Evolutionary conservation across 1,140 invertebrate species (phyloP), one percentile per base, ranked within the genome.

Genomic region (Eriosoma lanigerum): DNA sequence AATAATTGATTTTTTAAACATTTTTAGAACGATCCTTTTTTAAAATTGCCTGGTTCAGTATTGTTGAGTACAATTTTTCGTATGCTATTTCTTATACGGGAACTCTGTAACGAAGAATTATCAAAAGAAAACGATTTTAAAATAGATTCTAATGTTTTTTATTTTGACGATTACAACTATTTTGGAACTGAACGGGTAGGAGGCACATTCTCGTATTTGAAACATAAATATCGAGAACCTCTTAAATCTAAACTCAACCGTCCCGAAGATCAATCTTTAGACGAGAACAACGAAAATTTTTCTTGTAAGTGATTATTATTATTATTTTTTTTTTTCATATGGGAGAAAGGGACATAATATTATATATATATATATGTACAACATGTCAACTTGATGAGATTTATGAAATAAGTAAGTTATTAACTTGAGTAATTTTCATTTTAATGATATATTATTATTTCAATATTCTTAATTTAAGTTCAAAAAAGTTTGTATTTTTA

Each of bases 141-240:
- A 78, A 46, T 62, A 24, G n/a, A 78, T 19, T 38, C 56, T 46
- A 29, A 62, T 62, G 62, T 78, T 19, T 78, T 78, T 78, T 78
- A 78, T 78, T 44, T 48, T 15, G 44, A 78, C 1, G 17, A 26
- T 4, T 78, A 44, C 3, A 78, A 78, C 19, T 78, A 13, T 48
- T 44, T 60, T 60, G 75, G 75, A 46, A 62, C 44, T 0, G 75
- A 78, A 19, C 32, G 75, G 48, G 24, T 78, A 26, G 75, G 75
- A 15, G 75, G 75, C 3, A 24, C 38, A 26, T 78, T 78, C 26
- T 46, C 38, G 0, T 78, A 62, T 48, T 46, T 78, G 38, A 78
- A 48, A 62, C 12, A n/a, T 3, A 78, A 19, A 29, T 78, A 78
- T 24, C 12, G 21, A 5, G 32, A 38, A 26, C 4, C 3, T 24